Conservation (phyloP, 2,888 invertebrate species). For the Nowickia ferox region DNA sequence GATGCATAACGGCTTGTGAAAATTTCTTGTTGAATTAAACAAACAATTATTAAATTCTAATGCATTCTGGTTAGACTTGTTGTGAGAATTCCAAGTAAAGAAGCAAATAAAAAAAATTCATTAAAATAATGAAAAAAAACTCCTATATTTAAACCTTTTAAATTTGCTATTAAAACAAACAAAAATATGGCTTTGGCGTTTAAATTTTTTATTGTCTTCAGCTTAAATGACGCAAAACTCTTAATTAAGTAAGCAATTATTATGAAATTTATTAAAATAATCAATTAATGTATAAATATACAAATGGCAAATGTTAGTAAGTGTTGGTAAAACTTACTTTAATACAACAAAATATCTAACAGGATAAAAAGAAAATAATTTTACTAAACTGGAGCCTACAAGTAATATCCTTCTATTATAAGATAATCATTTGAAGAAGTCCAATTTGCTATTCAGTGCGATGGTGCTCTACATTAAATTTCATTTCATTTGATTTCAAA, state of each 20-base stretch:
- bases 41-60: neutral
- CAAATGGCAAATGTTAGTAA: neutral
- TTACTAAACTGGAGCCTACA: too few relatives aligned
- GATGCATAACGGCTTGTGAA: neutral
- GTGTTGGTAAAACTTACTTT: too few relatives aligned
- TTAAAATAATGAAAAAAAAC: constrained; percentile 1
- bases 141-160: neutral
- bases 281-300: neutral
- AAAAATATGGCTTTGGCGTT: neutral
- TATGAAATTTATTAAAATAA: neutral
- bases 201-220: neutral
- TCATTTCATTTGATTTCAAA: too few relatives aligned
- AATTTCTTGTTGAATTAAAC: neutral
- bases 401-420: too few relatives aligned
- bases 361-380: too few relatives aligned
- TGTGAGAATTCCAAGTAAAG: constrained; percentile 14
- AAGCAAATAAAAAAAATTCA: constrained; percentile 8
- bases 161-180: neutral
- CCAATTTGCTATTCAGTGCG: too few relatives aligned
- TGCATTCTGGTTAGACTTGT: constrained; percentile 60
- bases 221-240: neutral
- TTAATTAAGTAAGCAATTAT: neutral
- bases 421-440: too few relatives aligned
- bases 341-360: too few relatives aligned
- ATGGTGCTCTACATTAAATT: too few relatives aligned